Base-by-base conservation (phyloP, 2,888 invertebrate species). In the Arctia plantaginis region DNA sequence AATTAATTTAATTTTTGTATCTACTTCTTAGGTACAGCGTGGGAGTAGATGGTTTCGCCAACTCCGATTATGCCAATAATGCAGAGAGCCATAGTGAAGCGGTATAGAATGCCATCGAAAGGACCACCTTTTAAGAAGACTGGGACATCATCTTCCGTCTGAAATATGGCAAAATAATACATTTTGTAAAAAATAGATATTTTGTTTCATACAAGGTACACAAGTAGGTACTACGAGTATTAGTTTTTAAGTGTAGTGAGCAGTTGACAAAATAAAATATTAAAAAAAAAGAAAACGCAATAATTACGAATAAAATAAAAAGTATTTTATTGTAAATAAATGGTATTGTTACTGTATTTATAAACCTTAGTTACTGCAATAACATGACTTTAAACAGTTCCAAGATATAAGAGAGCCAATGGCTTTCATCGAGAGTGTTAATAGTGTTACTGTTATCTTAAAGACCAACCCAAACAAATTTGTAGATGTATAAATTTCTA, bases 61-160 rank as follows among this genome's bases (percentile, higher is more conserved):
- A 95, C 87, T 55, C 94, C 93, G 74, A 86, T 33, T 0, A 96
- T 73, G 12, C 95, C 96, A 23, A 92, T 77, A 51, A 93, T 80
- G 77, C 95, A 93, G 68, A 96, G 89, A 69, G 89, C 89, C 88
- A 94, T 77, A n/a, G 96, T 95, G 20, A 94, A 69, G 39, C 94
- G 93, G 86, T 94, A 95, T 72, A 97, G 85, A 23, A 96, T 82
- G 77, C 84, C 93, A 80, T 97, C 97, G 13, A 91, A 73, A 2
- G 96, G 90, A 69, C 97, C 97, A 44, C 95, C 96, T 88, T 97
- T 97, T 84, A 97, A 89, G 92, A 96, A 96, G 6, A 97, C 94
- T 0, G 97, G 97, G 8, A 95, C 85, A 78, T 96, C 96, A 91
- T 97, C 96, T 12, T 96, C 96, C 91, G 93, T 93, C 97, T 97